Evolutionary conservation across 2,113 vertebrate genomes (phyloP), one percentile per base, ranked within the genome.

Genomic region (Ptilonorhynchus violaceus): DNA sequence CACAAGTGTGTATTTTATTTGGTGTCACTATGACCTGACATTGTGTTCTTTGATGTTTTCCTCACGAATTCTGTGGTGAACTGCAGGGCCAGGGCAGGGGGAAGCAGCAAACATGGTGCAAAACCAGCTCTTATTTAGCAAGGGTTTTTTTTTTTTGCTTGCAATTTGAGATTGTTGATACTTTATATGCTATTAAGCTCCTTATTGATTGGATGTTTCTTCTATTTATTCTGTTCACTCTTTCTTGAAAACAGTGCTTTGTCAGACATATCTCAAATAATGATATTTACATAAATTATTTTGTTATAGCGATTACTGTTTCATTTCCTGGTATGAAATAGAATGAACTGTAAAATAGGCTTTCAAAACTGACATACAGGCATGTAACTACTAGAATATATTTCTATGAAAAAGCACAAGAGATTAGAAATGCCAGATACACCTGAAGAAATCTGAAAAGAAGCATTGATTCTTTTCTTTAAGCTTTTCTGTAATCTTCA

Each of bases 21-120:
- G 9, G 1, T 81, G 42, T 66, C 2, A 2, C 19, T 60, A 2
- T 68, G 72, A 22, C 25, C 31, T 0, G 4, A 33, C 9, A 28
- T 79, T 55, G 11, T 28, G 27, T 68, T 22, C 24, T 79, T 79
- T 60, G 14, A 21, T 59, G 20, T 44, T 81, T 74, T 90, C 42
- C 23, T 85, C 7, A 3, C 14, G 9, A 66, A 33, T 90, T 84
- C 20, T 41, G 18, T 47, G 47, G 22, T 68, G 53, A 50, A 68
- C 39, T 87, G n/a, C 13, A 42, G 37, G 13, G 15, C 4, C 9
- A 13, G 5, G 35, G 18, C 4, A 13, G 17, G 31, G 18, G 18
- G 19, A 23, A 73, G 25, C 17, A 64, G 31, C 74, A 73, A 60
- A 39, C 21, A 1, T 49, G 5, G 25, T 70, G n/a, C 20, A 44